Conservation (phyloP, 2,113 vertebrate genomes). For the human region DNA sequence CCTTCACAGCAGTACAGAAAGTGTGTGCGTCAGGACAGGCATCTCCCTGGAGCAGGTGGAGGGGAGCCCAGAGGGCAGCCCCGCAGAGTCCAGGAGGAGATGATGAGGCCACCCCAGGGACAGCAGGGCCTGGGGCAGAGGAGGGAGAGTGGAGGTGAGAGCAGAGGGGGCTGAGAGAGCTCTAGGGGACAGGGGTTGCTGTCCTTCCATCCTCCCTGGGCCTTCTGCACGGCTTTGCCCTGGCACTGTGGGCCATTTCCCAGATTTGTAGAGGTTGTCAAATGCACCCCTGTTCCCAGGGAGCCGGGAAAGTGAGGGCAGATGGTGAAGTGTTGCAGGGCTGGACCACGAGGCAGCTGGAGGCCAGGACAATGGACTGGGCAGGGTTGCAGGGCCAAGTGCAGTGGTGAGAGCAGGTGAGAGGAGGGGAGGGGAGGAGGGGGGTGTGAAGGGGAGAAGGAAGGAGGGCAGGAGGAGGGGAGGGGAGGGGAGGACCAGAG, state of each 20-base stretch:
- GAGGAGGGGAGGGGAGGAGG: fast-evolving
- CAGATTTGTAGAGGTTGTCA: too few species aligned
- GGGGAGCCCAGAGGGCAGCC: not conserved
- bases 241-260: too few species aligned
- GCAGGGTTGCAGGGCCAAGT: not conserved
- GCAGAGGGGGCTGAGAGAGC: too few species aligned
- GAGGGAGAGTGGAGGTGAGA: not conserved
- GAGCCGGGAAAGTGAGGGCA: not conserved
- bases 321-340: not conserved
- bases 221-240: fast-evolving
- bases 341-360: not conserved
- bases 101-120: not conserved
- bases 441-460: not conserved
- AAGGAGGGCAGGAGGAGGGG: not conserved
- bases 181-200: not conserved
- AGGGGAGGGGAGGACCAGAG: not conserved
- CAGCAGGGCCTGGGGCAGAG: too few species aligned
- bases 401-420: not conserved
- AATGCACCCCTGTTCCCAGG: too few species aligned
- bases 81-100: not conserved
- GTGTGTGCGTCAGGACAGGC: not conserved
- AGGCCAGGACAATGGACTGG: too few species aligned
- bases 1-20: not conserved
- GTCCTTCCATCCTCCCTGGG: not conserved
- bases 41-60: not conserved